Conservation (phyloP, 2,888 invertebrate species). For the Masnerella sp. region DNA sequence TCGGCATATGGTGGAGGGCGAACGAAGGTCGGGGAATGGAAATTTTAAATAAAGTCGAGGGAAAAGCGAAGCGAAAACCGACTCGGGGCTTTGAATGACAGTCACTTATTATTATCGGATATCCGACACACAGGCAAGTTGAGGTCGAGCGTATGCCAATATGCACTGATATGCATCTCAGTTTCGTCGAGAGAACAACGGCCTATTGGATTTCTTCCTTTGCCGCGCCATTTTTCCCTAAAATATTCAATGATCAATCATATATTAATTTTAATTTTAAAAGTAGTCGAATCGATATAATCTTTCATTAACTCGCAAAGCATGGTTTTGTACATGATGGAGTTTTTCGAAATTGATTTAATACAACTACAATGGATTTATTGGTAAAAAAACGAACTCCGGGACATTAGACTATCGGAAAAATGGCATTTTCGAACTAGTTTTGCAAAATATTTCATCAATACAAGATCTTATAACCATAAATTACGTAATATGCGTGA, state of each 20-base stretch:
- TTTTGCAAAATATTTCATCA: too few species aligned
- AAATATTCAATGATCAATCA: constrained; percentile 38
- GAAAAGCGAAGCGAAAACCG: constrained; percentile 47
- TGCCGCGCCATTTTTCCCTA: constrained; percentile 30
- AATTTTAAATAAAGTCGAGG: constrained; percentile 51
- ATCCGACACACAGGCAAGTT: constrained; percentile 60
- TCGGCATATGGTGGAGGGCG: constrained; percentile 16
- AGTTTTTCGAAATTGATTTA: too few species aligned
- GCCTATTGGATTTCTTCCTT: constrained; percentile 46
- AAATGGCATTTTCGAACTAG: too few species aligned
- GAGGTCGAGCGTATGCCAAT: constrained; percentile 66
- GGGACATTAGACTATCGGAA: too few species aligned
- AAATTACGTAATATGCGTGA: too few species aligned
- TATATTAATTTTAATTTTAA: constrained; percentile 48
- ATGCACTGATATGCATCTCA: constrained; percentile 63
- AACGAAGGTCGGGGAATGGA: constrained; percentile 34
- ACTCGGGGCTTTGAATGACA: constrained; percentile 63
- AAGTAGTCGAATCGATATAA: constrained; percentile 5
- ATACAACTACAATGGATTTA: too few species aligned
- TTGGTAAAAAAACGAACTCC: too few species aligned
- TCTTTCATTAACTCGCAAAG: constrained; percentile 10
- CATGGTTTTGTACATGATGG: neutral
- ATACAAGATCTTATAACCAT: too few species aligned
- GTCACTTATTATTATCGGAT: constrained; percentile 69
- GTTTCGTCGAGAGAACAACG: constrained; percentile 46